Evolutionary conservation across 2,113 vertebrate species (phyloP), one percentile per base, ranked within the genome.

Genomic region (Phalacrocorax carbo): DNA sequence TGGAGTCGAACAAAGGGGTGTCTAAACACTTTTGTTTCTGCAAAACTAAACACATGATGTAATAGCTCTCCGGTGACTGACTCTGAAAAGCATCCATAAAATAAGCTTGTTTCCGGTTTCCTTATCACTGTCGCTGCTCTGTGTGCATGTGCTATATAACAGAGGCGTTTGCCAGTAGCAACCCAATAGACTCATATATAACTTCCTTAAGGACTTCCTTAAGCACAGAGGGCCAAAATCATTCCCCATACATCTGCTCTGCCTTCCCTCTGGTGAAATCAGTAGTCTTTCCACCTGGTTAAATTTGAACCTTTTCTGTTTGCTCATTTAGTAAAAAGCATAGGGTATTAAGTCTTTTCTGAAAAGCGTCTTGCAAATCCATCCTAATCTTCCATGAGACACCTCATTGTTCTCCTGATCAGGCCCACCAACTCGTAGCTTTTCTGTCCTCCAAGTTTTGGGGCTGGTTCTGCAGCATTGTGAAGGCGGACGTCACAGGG

Each of bases 51-150:
- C 48, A 49, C 7, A 15, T 23, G 21, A 48, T 3, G 73, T 68
- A 26, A 72, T 23, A 90, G 40, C n/a, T 91, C 72, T 97, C 95
- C 1, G 3, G 29, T 76, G 91, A 77, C 70, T 32, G 54, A 19
- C 72, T 92, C 80, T 90, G 89, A 96, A 85, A 94, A 66, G 72
- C 68, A 54, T 21, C 82, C 93, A 36, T 75, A 81, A 91, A 96
- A 96, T 76, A 13, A 29, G 62, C 81, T 90, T 95, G 62, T 94
- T 96, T 92, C 76, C 95, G 62, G 27, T 81, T 96, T 94, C 87
- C 95, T 86, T 89, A 60, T 88, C n/a, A 19, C 72, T n/a, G 77
- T 82, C 10, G 11, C 90, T 83, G 38, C 79, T 55, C n/a, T 29
- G 21, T 29, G 29, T 79, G 64, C 1, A 0, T 29, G 17, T 14